Base-by-base conservation (phyloP, 2,113 vertebrate genomes). In the Ornithorhynchus anatinus region DNA sequence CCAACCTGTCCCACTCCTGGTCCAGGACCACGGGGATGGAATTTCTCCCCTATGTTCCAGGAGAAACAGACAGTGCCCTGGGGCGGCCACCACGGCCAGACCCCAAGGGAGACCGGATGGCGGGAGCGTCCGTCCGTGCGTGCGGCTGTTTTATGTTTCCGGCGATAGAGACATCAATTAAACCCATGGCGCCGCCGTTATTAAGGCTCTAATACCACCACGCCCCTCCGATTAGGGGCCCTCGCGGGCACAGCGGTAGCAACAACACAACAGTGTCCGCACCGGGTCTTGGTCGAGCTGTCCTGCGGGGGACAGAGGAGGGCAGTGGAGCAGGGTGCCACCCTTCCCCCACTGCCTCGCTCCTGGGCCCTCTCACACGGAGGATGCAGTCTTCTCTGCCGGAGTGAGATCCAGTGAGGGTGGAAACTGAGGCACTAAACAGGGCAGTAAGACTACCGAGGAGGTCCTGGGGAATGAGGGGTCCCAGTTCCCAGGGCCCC, bases 81-180 rank as follows among this genome's bases (percentile, higher is more conserved):
- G n/a, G n/a, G 77, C 85, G 78, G 85, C 79, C 77, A 78, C 88
- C 86, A 86, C 67, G 81, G 85, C 86, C 88, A 86, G 20, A 85
- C 83, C 77, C 75, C 87, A 85, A 87, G 85, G 84, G 83, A 81
- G 80, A 89, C 85, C 86, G n/a, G n/a, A n/a, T n/a, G n/a, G n/a
- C n/a, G n/a, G n/a, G n/a, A n/a, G n/a, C n/a, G n/a, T n/a, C n/a
- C n/a, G n/a, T n/a, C n/a, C n/a, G n/a, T n/a, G n/a, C n/a, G n/a
- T n/a, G n/a, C 82, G 86, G 87, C 87, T 81, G 79, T 81, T 84
- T 87, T 86, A 84, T 89, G 81, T 90, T 89, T 90, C 83, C 82
- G 73, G 85, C 80, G 75, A 89, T 87, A 86, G 77, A 89, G 86
- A 88, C 87, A 92, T 91, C 86, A 91, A 90, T 92, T 90, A 90